A percentile compares a stretch with the other conserved stretches of the same genome.
These are phyloP conservation scores for Halichoeres trimaculatus DNA, from an alignment of 2,113 vertebrate genomes.

Conservation along the genomic window DNA sequence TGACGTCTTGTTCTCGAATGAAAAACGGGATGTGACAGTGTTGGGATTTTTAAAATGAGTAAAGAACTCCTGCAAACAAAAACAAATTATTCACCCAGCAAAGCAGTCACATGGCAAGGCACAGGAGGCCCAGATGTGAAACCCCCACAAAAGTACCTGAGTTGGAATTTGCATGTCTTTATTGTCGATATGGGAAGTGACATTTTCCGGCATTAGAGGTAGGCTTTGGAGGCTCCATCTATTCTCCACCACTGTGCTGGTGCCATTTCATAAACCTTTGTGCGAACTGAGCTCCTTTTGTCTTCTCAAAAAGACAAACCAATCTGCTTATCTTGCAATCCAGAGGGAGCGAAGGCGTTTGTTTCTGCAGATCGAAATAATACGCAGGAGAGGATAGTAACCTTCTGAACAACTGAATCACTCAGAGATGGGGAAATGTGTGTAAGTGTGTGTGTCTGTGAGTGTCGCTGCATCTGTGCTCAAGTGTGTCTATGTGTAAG, in stretches of 20 bases:
- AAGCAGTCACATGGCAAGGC: conserved; percentile 22
- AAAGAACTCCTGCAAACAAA: conserved; percentile 33
- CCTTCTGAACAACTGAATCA: conserved; percentile 68
- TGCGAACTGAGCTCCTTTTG: conserved; percentile 70
- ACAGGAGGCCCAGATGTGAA: conserved; percentile 28
- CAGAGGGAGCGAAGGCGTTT: conserved; percentile 75
- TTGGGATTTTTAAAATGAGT: conserved; percentile 33
- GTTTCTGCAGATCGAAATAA: conserved; percentile 74
- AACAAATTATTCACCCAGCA: conserved; percentile 6
- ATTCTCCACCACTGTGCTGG: conserved; percentile 28
- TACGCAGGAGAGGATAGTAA: conserved; percentile 68
- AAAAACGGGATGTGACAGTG: conserved; percentile 8
- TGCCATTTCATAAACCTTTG: conserved; percentile 75
- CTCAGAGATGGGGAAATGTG: conserved; percentile 59
- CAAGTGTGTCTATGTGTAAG: conserved; percentile 52
- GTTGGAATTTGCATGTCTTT: conserved; percentile 68
- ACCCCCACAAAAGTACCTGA: conserved; percentile 53
- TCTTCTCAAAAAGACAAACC: conserved; percentile 74
- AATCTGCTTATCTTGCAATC: conserved; percentile 79
- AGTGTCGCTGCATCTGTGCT: conserved; percentile 40
- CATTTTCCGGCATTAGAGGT: conserved; percentile 72
- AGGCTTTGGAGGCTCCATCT: conserved; percentile 51
- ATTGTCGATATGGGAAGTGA: conserved; percentile 65
- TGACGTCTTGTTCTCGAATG: conserved; percentile 26
- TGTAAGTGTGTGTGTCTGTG: conserved; percentile 27